A percentile compares a stretch with the other conserved stretches of the same genome.
These are phyloP conservation scores for Loris lydekkerianus DNA, from an alignment of 2,797 vertebrate species.

Conservation along the genomic window DNA sequence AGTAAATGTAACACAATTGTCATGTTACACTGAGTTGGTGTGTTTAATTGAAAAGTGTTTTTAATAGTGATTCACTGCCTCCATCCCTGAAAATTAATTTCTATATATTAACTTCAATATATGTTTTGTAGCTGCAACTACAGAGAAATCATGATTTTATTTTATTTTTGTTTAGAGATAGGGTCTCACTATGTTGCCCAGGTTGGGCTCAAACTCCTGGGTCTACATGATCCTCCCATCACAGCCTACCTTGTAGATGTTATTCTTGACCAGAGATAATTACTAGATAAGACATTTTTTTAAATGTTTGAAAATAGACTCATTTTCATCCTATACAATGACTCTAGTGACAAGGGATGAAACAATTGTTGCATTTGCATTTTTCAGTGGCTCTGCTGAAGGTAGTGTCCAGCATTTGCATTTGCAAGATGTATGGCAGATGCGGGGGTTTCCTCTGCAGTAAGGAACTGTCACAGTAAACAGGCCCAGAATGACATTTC, in stretches of 20 bases:
- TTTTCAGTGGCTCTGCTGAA: neutral
- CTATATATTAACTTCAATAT: neutral
- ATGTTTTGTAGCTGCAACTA: conserved; percentile 19
- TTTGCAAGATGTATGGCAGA: neutral
- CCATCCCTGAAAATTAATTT: neutral
- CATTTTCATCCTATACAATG: neutral
- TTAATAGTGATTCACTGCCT: neutral
- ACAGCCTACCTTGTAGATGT: neutral
- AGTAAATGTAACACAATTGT: neutral
- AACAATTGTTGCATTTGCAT: neutral
- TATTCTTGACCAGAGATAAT: neutral
- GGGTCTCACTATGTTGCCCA: neutral
- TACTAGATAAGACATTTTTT: neutral
- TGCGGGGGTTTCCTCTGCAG: accelerated
- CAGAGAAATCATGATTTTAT: neutral
- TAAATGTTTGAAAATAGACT: neutral
- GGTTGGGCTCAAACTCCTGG: neutral
- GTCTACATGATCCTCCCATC: neutral
- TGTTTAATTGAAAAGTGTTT: neutral
- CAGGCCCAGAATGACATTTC: accelerated
- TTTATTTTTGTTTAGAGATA: neutral
- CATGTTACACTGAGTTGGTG: neutral
- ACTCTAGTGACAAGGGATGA: no score
- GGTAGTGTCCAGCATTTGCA: no score
- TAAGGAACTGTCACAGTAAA: neutral